Percentiles rank a stretch among this genome's conserved stretches.
Conservation (phyloP, 2,113 vertebrate species). For the Damaliscus lunatus region DNA sequence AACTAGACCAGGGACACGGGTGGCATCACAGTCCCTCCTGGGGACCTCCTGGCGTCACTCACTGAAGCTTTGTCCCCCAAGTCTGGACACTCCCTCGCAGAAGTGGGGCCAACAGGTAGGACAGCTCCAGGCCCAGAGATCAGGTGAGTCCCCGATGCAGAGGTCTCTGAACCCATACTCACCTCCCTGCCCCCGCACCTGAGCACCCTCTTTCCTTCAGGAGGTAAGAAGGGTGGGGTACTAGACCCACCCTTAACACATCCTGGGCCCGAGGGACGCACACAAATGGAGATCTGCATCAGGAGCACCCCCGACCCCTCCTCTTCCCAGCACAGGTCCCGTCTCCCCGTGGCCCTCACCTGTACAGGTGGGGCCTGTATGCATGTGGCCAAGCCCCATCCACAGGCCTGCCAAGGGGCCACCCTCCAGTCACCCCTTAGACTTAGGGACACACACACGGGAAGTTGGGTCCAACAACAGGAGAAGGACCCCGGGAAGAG, state of each 20-base stretch:
- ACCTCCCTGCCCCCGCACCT: background rate
- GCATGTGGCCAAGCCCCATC: background rate
- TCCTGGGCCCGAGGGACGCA: background rate
- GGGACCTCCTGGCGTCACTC: background rate
- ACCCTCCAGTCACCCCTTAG: background rate
- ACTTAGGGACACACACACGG: background rate
- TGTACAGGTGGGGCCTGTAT: background rate
- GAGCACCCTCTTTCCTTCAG: background rate
- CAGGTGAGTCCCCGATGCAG: background rate
- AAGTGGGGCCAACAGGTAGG: background rate
- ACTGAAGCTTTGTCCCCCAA: background rate
- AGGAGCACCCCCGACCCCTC: background rate
- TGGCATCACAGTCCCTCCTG: background rate
- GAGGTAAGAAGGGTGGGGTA: rapidly evolving
- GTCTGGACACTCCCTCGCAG: background rate
- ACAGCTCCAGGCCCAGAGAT: background rate
- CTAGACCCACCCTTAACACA: background rate
- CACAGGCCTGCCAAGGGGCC: background rate
- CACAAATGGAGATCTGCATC: background rate
- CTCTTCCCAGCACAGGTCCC: background rate
- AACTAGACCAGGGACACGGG: background rate
- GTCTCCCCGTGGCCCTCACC: background rate
- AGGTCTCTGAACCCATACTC: background rate
- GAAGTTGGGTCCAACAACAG: background rate
- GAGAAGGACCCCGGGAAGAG: background rate